Conservation (phyloP, 2,888 invertebrate genomes). For the Tenthredo livida region DNA sequence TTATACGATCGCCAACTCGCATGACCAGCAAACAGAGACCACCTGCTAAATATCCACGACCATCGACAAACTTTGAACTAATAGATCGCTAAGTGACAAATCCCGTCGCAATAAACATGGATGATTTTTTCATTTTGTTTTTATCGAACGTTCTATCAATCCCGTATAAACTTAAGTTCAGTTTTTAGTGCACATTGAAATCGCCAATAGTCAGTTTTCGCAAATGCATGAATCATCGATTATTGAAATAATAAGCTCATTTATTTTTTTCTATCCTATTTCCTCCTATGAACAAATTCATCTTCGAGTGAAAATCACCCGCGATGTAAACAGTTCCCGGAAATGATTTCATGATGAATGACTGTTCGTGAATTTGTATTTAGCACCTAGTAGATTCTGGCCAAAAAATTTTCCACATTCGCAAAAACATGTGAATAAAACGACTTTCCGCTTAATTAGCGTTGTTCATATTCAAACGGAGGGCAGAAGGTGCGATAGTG, state of each 20-base stretch:
- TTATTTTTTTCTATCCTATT: too few relatives aligned
- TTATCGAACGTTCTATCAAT: not conserved
- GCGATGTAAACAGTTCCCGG: not conserved
- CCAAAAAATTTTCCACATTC: conserved; percentile 16
- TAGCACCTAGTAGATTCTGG: not conserved
- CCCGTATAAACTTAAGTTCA: not conserved
- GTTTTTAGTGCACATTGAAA: not conserved
- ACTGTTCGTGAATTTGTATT: not conserved
- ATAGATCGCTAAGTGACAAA: conserved; percentile 36
- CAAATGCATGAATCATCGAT: not conserved
- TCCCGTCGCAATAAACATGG: not conserved
- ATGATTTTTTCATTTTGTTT: not conserved
- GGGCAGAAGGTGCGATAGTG: conserved; percentile 28
- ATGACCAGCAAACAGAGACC: conserved; percentile 30
- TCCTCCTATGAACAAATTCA: not conserved
- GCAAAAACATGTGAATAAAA: conserved; percentile 6
- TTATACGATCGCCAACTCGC: conserved; percentile 33
- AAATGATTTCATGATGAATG: not conserved
- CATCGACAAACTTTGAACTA: conserved; percentile 41
- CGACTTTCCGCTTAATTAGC: not conserved
- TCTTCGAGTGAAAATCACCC: not conserved
- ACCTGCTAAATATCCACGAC: conserved; percentile 40
- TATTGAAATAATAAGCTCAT: not conserved
- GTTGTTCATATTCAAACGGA: not conserved
- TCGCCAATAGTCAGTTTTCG: not conserved